Percentiles rank a stretch among this genome's conserved stretches.
Evolutionary conservation across 2,113 vertebrate genomes (phyloP).

Genomic region (Fregetta grallaria): DNA sequence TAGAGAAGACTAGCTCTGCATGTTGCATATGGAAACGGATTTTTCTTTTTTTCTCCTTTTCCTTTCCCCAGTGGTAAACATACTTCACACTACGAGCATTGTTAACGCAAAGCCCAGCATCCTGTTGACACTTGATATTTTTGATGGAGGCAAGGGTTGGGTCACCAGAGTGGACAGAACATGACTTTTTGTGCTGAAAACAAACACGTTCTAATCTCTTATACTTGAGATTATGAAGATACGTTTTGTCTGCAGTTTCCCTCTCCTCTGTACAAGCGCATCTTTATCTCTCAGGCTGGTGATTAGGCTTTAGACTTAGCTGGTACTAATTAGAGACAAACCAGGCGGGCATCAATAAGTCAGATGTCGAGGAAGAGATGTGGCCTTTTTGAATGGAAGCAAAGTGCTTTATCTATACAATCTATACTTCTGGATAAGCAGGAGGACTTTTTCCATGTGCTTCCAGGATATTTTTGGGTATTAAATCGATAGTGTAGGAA

Average conservation of each 20-base stretch:
- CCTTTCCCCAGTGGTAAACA: neutral
- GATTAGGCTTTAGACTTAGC: neutral
- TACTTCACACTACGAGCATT: neutral
- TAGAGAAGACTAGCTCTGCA: neutral
- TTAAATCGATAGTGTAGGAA: neutral
- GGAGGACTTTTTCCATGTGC: neutral
- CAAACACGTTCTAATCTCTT: neutral
- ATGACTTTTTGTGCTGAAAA: neutral
- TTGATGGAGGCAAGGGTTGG: neutral
- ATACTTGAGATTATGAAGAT: neutral
- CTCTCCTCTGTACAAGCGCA: neutral
- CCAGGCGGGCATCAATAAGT: neutral
- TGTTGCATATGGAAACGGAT: neutral
- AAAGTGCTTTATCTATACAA: neutral
- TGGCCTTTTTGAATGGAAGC: neutral
- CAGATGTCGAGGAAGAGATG: neutral
- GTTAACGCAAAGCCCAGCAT: neutral
- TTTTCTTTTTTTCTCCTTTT: neutral
- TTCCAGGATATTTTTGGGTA: neutral
- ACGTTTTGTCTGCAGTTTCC: neutral
- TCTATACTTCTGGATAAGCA: neutral
- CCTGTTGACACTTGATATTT: neutral
- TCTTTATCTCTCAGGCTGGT: neutral
- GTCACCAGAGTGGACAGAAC: neutral
- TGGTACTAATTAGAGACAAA: neutral